phyloP scores from a whole-genome alignment of 1,140 invertebrate species.

The Akabosia matsudoensis region DNA sequence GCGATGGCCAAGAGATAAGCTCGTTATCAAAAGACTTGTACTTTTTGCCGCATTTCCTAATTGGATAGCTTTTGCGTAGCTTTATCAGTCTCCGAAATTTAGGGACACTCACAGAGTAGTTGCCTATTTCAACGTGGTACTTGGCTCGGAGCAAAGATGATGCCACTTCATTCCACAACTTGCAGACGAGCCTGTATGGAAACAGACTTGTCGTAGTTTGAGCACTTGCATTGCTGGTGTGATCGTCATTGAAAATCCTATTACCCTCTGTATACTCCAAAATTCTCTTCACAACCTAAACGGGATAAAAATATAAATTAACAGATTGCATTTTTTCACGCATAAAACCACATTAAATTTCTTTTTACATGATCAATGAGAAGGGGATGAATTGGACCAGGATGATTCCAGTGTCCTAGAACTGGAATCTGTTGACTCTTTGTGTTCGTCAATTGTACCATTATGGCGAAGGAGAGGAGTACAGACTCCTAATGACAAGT shows the following conservation, averaged over 20 bases:
- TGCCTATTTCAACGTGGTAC: not conserved
- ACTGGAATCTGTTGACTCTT: not conserved
- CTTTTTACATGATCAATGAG: constrained; percentile 9
- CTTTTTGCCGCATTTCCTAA: not conserved
- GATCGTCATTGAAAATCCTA: not conserved
- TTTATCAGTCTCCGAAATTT: constrained; percentile 2
- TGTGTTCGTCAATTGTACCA: no score
- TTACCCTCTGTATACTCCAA: not conserved
- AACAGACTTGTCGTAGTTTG: not conserved
- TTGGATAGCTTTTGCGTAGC: not conserved
- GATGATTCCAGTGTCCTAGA: not conserved
- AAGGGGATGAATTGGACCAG: not conserved
- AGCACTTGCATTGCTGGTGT: not conserved
- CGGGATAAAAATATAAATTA: not conserved
- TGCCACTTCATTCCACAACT: constrained; percentile 2
- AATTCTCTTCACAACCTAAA: not conserved
- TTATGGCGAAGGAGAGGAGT: no score
- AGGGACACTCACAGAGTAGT: not conserved
- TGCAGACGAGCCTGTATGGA: not conserved
- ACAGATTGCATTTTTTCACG: not conserved
- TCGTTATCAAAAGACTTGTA: not conserved
- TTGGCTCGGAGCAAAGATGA: not conserved
- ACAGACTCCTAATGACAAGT: no score
- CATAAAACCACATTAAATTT: not conserved
- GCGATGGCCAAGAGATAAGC: not conserved